A percentile compares a stretch with the other conserved stretches of the same genome.
Conservation (phyloP, 1,140 invertebrate genomes). For the Sesamia nonagrioides region DNA sequence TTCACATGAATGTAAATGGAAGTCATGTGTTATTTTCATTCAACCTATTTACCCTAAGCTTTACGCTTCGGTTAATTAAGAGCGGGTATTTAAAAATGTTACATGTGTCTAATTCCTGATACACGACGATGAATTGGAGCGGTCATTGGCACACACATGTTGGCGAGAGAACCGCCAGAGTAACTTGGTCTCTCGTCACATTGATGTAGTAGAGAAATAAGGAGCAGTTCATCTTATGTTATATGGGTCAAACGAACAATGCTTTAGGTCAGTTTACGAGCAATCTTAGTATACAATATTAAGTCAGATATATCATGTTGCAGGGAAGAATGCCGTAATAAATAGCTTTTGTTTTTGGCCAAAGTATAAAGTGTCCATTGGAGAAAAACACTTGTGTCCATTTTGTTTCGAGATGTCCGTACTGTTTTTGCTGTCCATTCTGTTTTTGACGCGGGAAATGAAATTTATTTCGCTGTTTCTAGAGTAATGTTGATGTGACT, state of each 20-base stretch:
- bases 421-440: too few relatives aligned
- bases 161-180: constrained; percentile 21
- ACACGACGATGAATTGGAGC: constrained; percentile 50
- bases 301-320: constrained; percentile 46
- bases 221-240: constrained; percentile 29
- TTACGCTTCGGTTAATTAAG: constrained; percentile 54
- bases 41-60: constrained; percentile 59
- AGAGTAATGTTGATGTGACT: not conserved
- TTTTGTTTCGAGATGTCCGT: constrained; percentile 17
- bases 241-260: constrained; percentile 45
- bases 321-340: constrained; percentile 25
- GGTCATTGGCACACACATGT: constrained; percentile 50
- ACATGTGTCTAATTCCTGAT: constrained; percentile 51
- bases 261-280: constrained; percentile 35
- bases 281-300: constrained; percentile 31
- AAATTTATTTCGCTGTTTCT: not conserved
- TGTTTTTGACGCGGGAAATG: not conserved
- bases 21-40: constrained; percentile 50
- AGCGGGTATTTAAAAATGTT: constrained; percentile 57
- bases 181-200: constrained; percentile 36
- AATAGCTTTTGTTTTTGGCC: constrained; percentile 24
- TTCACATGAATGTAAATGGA: constrained; percentile 15
- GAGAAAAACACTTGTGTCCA: not conserved
- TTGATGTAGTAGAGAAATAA: constrained; percentile 39
- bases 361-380: constrained; percentile 12